Evolutionary conservation across 2,888 invertebrate species (phyloP), one percentile per base, ranked within the genome.

Genomic region (Eulithis prunata): DNA sequence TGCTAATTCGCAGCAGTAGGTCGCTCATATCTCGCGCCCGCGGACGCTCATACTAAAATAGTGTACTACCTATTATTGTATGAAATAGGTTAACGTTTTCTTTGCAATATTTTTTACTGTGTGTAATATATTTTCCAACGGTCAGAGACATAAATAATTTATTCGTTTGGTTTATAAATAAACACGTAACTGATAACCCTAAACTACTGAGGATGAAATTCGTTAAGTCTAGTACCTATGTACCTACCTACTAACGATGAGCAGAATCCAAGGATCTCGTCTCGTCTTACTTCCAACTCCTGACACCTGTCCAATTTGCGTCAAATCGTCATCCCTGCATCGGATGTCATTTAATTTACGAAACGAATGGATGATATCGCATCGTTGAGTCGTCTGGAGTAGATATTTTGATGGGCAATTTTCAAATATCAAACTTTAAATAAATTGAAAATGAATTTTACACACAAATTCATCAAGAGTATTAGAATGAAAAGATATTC

Each of bases 301-400:
- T 78, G 87, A 84, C 87, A 88, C 85, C 87, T 87, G 88, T 88
- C 88, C 87, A 88, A 88, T 88, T 88, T 88, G 86, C 85, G 88
- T 88, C 88, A 84, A 77, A 79, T 78, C 79, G 75, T 81, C 80
- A 77, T 75, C 73, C 75, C 69, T 79, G 82, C 80, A 79, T 75
- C 75, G 74, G 74, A 78, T 77, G 74, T 74, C 77, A 74, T 79
- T 78, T 82, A 78, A 80, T 81, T 77, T 74, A 66, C 73, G 64
- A 55, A 57, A 66, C 69, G 77, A 78, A 82, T 80, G 76, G 78
- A 65, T 61, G 66, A 32, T 61, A 71, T 69, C 5, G 6, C 32
- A 66, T 66, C 60, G 59, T 62, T 21, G 38, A 46, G 21, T 52
- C 59, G 52, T 61, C 57, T 57, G 38, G 32, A 51, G 49, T 54